Evolutionary conservation across 92 coral and sea anemone genomes (phyloP), one percentile per base, ranked within the genome.

Genomic region (Phenganax stokvisi): DNA sequence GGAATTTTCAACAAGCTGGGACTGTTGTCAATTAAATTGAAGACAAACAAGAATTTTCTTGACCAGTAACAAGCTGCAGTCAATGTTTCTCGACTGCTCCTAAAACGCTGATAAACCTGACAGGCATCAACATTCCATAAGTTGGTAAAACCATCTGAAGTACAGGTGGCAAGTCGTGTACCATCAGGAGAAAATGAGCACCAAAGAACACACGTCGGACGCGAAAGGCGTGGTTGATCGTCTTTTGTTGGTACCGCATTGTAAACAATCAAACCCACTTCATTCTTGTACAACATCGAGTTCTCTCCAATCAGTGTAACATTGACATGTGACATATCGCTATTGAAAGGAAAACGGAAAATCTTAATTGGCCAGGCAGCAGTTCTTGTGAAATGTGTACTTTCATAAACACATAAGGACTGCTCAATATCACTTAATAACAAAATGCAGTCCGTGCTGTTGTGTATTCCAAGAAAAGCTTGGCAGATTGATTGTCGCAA

Each of bases 1-100:
- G 84, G 85, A 80, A 47, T 84, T 84, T 57, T 87, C 81, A 64
- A 81, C 82, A 75, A 84, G 89, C 73, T 68, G n/a, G 73, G 52
- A 68, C 31, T 28, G 53, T 20, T 68, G 53, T 9, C 54, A 37
- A 28, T 3, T 10, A 68, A 68, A 7, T 28, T 20, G 47, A 68
- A 68, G 9, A 68, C 73, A 20, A 68, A 68, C 2, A 30, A 29
- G 54, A 68, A 68, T 53, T 28, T 3, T 28, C 47, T 27, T 10
- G 73, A 68, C 73, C 73, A 68, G 53, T 53, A 68, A 28, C 73
- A 68, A 68, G 54, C 54, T 30, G 47, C 12, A 8, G 73, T 6
- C 73, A 20, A 9, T 12, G 12, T 20, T 1, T n/a, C 73, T 10
- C 47, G 16, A 44, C 16, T 37, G 6, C 12, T 3, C 31, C 47